phyloP scores from a whole-genome alignment of 2,797 vertebrate genomes.

The Falco novaeseelandiae region DNA sequence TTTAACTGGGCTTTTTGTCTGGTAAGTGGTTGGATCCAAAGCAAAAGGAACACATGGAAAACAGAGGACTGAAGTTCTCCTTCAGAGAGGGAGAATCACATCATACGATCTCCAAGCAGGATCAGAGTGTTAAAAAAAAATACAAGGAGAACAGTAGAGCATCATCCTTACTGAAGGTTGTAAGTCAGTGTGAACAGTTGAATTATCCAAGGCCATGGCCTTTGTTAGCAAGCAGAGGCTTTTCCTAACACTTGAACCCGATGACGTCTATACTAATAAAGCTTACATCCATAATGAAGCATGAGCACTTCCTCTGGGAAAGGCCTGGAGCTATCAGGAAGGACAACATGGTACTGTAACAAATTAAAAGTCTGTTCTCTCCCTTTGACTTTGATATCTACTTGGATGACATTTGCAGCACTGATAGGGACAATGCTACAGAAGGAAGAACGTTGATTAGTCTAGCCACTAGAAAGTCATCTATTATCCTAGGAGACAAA shows the following conservation, averaged over 20 bases:
- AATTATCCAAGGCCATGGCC: not conserved
- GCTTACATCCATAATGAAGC: slow-evolving; percentile 62
- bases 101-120: not conserved
- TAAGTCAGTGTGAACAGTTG: too few species aligned
- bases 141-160: not conserved
- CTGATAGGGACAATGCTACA: not conserved
- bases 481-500: slow-evolving; percentile 4
- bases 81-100: not conserved
- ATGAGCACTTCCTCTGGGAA: slow-evolving; percentile 60
- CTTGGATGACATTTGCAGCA: slow-evolving; percentile 56
- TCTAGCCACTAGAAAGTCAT: not conserved
- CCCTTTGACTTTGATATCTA: slow-evolving; percentile 56
- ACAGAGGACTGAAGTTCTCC: not conserved
- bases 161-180: too few species aligned
- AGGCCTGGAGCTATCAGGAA: slow-evolving; percentile 46
- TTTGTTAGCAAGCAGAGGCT: slow-evolving; percentile 22
- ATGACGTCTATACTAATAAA: slow-evolving; percentile 59
- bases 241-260: slow-evolving; percentile 56
- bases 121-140: not conserved
- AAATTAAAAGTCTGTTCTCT: slow-evolving; percentile 55
- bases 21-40: not conserved
- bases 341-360: slow-evolving; percentile 40
- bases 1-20: not conserved
- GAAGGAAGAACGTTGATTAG: not conserved
- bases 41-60: not conserved